phyloP scores from a whole-genome alignment of 2,888 invertebrate species.

The Machimus atricapillus region DNA sequence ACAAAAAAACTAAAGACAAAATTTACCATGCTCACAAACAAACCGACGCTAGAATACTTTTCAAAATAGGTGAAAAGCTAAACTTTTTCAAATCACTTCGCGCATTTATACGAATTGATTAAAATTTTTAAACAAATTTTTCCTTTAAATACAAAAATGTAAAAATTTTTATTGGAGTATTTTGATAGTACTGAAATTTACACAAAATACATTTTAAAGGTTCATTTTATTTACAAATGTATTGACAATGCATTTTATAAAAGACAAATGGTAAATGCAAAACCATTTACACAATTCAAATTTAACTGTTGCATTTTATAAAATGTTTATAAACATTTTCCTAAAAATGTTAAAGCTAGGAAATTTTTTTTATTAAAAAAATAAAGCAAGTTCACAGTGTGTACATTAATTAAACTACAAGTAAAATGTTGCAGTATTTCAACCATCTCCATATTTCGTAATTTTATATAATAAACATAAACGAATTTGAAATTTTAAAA shows the following conservation, averaged over 20 bases:
- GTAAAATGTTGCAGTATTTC: not conserved
- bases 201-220: not conserved
- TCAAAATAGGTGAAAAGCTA: constrained; percentile 15
- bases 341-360: no score
- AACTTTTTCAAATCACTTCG: not conserved
- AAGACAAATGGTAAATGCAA: not conserved
- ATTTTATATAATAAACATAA: not conserved
- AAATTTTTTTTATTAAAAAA: not conserved
- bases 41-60: constrained; percentile 1
- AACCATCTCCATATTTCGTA: not conserved
- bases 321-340: no score
- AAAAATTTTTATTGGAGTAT: not conserved
- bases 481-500: not conserved
- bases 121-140: not conserved
- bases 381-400: not conserved
- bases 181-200: not conserved
- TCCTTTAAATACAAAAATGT: not conserved
- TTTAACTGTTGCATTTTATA: not conserved
- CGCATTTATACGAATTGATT: not conserved
- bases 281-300: not conserved
- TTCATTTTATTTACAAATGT: not conserved
- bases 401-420: not conserved
- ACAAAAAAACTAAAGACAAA: not conserved
- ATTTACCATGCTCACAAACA: constrained; percentile 19
- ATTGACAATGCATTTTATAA: not conserved